These are phyloP conservation scores for Nomada ruficornis DNA, from an alignment of 2,888 invertebrate genomes.

Conservation along the genomic window DNA sequence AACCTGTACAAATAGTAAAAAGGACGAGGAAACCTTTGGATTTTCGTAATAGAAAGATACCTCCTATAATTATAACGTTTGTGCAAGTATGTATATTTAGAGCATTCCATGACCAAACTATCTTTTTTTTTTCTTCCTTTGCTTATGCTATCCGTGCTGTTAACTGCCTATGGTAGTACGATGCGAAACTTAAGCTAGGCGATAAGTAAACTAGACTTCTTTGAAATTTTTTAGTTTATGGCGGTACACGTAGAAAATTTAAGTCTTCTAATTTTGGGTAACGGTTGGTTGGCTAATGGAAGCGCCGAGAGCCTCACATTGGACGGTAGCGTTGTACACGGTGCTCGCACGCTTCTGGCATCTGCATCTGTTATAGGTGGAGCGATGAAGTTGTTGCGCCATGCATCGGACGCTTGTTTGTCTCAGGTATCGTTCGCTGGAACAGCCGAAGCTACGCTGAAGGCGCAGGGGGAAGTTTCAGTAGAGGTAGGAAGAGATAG, in stretches of 20 bases:
- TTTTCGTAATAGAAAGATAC: slow-evolving; percentile 91
- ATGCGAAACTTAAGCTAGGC: not conserved
- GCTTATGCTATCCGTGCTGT: not conserved
- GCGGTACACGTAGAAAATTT: slow-evolving; percentile 92
- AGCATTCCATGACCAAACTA: not conserved
- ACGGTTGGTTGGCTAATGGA: slow-evolving; percentile 89
- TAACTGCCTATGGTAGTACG: not conserved
- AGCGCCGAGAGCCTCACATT: slow-evolving; percentile 89
- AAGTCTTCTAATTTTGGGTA: slow-evolving; percentile 87
- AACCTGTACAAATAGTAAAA: slow-evolving; percentile 65
- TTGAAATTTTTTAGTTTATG: slow-evolving; percentile 88
- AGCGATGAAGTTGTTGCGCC: slow-evolving; percentile 87
- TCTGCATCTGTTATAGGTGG: slow-evolving; percentile 89
- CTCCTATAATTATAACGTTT: slow-evolving; percentile 92
- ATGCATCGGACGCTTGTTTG: slow-evolving; percentile 88
- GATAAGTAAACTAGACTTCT: not conserved
- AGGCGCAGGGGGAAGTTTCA: slow-evolving; percentile 93
- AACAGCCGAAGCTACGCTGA: slow-evolving; percentile 90
- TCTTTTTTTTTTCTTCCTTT: not conserved
- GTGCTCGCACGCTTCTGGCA: slow-evolving; percentile 89
- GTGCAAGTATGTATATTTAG: slow-evolving; percentile 88
- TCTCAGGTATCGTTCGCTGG: slow-evolving; percentile 91
- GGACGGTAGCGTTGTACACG: slow-evolving; percentile 89
- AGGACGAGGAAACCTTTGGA: slow-evolving; percentile 85
- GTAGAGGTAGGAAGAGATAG: slow-evolving; percentile 87